Percentiles rank a stretch among this genome's conserved stretches.
Evolutionary conservation across 2,113 vertebrate species (phyloP).

Genomic region (Alectura lathami): DNA sequence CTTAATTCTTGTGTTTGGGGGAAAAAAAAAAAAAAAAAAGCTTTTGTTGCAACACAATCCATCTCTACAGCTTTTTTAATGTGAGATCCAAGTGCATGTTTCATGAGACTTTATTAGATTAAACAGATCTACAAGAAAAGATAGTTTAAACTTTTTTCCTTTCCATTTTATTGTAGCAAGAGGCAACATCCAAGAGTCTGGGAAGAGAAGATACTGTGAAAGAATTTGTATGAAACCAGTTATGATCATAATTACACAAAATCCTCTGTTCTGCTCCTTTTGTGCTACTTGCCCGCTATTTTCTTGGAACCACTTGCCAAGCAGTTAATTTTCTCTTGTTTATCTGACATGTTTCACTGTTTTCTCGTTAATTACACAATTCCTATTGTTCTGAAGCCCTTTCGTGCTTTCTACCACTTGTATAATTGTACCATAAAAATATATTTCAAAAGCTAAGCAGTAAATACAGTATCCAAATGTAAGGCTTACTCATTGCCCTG

Average conservation of each 20-base stretch:
- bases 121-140: not conserved
- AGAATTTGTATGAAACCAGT: not conserved
- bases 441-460: not conserved
- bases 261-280: not conserved
- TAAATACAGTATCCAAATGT: not conserved
- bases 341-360: not conserved
- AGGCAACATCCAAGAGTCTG: not conserved
- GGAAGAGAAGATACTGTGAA: not conserved
- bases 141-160: not conserved
- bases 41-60: not conserved
- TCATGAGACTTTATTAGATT: not conserved
- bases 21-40: not conserved
- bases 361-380: not conserved
- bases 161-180: not conserved
- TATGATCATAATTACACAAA: not conserved
- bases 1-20: not conserved
- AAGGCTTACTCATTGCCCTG: not conserved
- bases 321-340: not conserved
- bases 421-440: not conserved
- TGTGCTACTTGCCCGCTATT: not conserved
- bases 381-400: not conserved
- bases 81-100: not conserved
- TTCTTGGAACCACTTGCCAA: not conserved
- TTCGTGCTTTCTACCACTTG: not conserved
- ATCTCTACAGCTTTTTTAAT: not conserved